phyloP scores from a whole-genome alignment of 2,888 invertebrate species.

The Liopterus haemorrhoidalis region DNA sequence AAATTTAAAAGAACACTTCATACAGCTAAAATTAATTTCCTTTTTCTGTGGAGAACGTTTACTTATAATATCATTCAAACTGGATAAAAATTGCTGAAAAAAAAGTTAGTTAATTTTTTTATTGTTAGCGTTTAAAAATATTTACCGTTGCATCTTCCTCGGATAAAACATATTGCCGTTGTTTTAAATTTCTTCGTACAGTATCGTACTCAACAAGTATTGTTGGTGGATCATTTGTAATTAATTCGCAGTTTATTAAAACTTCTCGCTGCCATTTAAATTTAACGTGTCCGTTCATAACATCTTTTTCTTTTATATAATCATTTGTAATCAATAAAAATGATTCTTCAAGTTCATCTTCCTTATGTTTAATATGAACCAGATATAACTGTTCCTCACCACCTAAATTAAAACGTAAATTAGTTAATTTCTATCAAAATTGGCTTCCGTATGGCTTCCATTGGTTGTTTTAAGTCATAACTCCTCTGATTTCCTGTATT shows the following conservation, averaged over 20 bases:
- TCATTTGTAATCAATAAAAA: constrained; percentile 48
- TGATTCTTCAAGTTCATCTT: constrained; percentile 43
- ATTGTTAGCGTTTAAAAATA: constrained; percentile 10
- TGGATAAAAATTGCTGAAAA: constrained; percentile 47
- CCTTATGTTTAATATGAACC: constrained; percentile 40
- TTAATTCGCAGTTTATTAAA: constrained; percentile 37
- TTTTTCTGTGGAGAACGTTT: constrained; percentile 49
- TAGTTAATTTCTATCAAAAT: too few relatives aligned
- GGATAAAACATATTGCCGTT: constrained; percentile 54
- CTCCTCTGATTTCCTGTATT: too few relatives aligned
- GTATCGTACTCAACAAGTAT: constrained; percentile 54
- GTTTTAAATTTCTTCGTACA: constrained; percentile 51
- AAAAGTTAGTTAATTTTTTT: constrained; percentile 5
- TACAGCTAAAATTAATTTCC: constrained; percentile 52
- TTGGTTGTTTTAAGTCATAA: too few relatives aligned
- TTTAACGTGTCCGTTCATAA: constrained; percentile 40
- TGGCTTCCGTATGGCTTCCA: too few relatives aligned
- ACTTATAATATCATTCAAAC: constrained; percentile 46
- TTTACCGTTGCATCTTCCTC: constrained; percentile 52
- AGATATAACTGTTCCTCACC: constrained; percentile 42
- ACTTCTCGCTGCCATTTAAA: constrained; percentile 43
- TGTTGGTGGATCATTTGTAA: constrained; percentile 27
- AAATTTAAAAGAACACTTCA: constrained; percentile 59
- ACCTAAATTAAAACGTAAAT: constrained; percentile 25
- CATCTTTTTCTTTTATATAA: constrained; percentile 50